Evolutionary conservation across 2,888 invertebrate species (phyloP).

Genomic region (Volucella inanis): DNA sequence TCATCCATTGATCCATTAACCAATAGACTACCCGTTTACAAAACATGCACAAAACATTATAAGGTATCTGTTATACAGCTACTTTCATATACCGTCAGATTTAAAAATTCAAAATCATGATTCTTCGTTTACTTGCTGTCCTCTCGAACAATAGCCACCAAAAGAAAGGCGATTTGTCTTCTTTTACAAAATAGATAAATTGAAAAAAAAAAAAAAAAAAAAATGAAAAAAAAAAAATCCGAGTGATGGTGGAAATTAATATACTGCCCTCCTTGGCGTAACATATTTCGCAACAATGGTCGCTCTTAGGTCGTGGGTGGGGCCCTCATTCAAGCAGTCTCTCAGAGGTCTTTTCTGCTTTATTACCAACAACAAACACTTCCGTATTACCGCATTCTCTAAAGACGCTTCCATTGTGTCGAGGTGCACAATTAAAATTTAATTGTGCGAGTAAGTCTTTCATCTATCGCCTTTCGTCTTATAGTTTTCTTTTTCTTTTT

Average conservation of each 20-base stretch:
- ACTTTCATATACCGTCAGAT: neutral
- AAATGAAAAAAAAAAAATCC: constrained; percentile 31
- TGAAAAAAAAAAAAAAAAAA: constrained; percentile 5
- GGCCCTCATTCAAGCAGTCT: neutral
- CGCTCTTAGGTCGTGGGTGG: constrained; percentile 32
- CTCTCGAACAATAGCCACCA: constrained; percentile 47
- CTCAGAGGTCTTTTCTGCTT: constrained; percentile 11
- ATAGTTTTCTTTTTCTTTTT: too few species aligned
- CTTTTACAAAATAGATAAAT: too few species aligned
- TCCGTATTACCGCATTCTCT: constrained; percentile 61
- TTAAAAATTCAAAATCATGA: constrained; percentile 18
- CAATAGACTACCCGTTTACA: neutral
- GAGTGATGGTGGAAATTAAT: constrained; percentile 36
- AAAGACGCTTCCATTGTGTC: constrained; percentile 53
- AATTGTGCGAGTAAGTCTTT: constrained; percentile 41
- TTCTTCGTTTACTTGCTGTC: constrained; percentile 36
- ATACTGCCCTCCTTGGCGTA: constrained; percentile 43
- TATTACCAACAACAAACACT: constrained; percentile 44
- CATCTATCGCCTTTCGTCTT: too few species aligned
- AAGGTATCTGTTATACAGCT: neutral
- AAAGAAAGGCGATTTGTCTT: constrained; percentile 59
- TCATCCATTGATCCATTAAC: constrained; percentile 36
- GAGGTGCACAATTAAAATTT: constrained; percentile 61
- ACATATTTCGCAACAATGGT: constrained; percentile 59
- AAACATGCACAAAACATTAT: constrained; percentile 10